These are phyloP conservation scores for Rhinoderma darwinii DNA, from an alignment of 2,113 vertebrate genomes.

Conservation along the genomic window DNA sequence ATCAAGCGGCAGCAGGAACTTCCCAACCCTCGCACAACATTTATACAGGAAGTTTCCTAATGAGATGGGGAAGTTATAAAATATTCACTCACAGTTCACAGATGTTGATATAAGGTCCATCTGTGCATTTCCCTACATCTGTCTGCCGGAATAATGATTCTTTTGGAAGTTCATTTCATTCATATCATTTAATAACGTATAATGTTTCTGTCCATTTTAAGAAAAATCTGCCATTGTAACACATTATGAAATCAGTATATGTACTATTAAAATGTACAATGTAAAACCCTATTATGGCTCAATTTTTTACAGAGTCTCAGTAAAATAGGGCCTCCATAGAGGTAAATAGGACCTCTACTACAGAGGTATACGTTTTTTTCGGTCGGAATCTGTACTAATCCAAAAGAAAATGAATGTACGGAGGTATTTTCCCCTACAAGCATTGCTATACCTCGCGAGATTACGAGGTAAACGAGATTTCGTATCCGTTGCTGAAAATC, in stretches of 20 bases:
- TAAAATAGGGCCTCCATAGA: too few relatives aligned
- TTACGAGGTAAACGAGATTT: too few relatives aligned
- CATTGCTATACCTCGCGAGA: too few relatives aligned
- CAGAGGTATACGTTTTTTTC: neutral
- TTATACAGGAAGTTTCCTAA: slow-evolving; percentile 35
- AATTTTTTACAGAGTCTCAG: neutral
- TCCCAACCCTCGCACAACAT: neutral
- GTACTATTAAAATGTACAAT: too few relatives aligned
- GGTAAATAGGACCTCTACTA: too few relatives aligned
- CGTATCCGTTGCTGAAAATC: too few relatives aligned
- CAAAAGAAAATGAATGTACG: too few relatives aligned
- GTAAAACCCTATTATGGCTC: neutral
- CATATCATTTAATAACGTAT: neutral
- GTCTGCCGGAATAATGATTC: neutral
- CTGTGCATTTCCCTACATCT: neutral
- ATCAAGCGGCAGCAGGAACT: slow-evolving; percentile 15
- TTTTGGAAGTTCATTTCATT: neutral
- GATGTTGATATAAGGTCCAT: neutral
- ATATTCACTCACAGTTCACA: neutral
- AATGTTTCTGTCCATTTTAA: neutral
- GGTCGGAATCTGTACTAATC: too few relatives aligned
- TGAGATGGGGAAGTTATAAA: slow-evolving; percentile 50
- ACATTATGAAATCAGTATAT: neutral
- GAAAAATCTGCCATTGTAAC: neutral
- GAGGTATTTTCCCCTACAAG: too few relatives aligned